Evolutionary conservation across 2,113 vertebrate species (phyloP), one percentile per base, ranked within the genome.

Genomic region (Protomyctophum bolini): DNA sequence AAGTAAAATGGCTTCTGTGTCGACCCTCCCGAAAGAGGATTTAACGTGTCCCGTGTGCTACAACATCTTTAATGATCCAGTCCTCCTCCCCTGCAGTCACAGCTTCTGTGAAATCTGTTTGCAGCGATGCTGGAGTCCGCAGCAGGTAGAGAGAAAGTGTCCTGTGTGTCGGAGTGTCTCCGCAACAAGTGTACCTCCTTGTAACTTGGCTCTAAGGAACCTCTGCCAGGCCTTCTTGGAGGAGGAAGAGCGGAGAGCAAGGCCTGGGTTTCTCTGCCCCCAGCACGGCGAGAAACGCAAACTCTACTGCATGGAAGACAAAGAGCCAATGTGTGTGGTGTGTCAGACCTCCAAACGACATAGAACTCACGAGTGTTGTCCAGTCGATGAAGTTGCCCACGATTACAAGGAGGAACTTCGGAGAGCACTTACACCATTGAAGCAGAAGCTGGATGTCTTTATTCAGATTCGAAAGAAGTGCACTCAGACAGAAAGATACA

Each of bases 231-330:
- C 33, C 33, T 41, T 4, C 33, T 41, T 41, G 33, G 33, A 41
- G 33, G 33, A 41, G 33, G 33, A 41, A 41, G 33, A 41, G 33
- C 33, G 33, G 33, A 41, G 33, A 41, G 33, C 33, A 41, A 41
- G 33, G 33, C 33, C 33, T 41, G 33, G 33, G 33, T 41, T 41
- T 41, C 33, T 41, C 33, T 93, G 92, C n/a, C 73, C 58, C 0
- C 45, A 75, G 0, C 92, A 93, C 8, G 83, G 86, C 9, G 92
- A 93, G 83, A 87, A 6, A 78, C 86, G 91, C 0, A 93, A 92
- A 73, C 91, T 93, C 0, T 93, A 87, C 52, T 93, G 92, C 63
- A 63, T 87, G 55, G 7, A 21, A 47, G 92, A 93, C 75, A 29
- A 81, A 29, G 79, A 77, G 79, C 86, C 90, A 1, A 91, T 93